A percentile compares a stretch with the other conserved stretches of the same genome.
These are phyloP conservation scores for Platysteira castanea DNA, from an alignment of 2,113 vertebrate species.

Conservation along the genomic window DNA sequence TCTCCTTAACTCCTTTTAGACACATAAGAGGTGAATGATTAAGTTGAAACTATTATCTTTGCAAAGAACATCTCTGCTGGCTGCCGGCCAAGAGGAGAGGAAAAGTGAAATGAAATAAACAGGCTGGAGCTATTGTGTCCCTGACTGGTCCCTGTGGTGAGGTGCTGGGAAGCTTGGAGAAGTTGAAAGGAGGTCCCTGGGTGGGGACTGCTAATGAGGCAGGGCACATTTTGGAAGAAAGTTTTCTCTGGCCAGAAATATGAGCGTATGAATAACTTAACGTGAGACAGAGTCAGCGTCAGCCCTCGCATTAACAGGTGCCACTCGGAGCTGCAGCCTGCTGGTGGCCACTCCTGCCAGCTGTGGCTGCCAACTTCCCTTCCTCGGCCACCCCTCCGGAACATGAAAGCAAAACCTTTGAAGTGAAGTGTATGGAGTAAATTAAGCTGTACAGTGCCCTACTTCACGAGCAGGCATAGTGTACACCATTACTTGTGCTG, in stretches of 20 bases:
- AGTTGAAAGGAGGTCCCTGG: not conserved
- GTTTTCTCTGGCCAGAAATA: not conserved
- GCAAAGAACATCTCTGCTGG: conserved; percentile 22
- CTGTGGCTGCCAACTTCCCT: not conserved
- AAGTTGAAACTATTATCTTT: conserved; percentile 45
- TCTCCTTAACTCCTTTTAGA: conserved; percentile 35
- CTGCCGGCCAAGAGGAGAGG: not conserved
- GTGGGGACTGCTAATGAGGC: not conserved
- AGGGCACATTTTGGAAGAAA: not conserved
- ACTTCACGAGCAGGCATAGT: accelerated
- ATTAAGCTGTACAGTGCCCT: not conserved
- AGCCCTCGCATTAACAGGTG: not conserved
- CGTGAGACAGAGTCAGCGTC: not conserved
- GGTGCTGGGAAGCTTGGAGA: conserved; percentile 17
- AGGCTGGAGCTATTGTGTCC: not conserved
- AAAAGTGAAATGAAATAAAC: conserved; percentile 51
- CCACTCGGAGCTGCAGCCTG: not conserved
- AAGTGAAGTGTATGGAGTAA: not conserved
- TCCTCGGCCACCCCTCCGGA: not conserved
- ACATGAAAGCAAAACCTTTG: not conserved
- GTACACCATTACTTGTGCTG: not conserved
- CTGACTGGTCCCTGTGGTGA: not conserved
- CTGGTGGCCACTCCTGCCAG: not conserved
- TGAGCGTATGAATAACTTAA: not conserved
- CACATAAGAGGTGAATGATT: conserved; percentile 29